phyloP scores from a whole-genome alignment of 2,797 vertebrate species.

The Rhabdophis nuchalis region DNA sequence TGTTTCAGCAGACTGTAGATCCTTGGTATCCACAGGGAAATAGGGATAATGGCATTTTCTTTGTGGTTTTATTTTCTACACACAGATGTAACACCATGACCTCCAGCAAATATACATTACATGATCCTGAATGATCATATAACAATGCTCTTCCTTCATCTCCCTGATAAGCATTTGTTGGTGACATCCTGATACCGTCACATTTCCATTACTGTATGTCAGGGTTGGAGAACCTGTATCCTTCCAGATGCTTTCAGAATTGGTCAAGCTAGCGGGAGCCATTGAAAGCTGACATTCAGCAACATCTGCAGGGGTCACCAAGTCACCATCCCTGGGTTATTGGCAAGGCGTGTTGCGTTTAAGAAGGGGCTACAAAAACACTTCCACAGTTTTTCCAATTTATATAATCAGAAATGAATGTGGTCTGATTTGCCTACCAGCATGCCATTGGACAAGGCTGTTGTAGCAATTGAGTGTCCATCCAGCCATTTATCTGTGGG shows the following conservation, averaged over 20 bases:
- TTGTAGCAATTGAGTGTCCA: not conserved
- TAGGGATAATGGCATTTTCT: not conserved
- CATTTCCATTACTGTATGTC: not conserved
- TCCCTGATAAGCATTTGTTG: not conserved
- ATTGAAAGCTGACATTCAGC: not conserved
- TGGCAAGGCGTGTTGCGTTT: not conserved
- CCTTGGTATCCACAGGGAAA: not conserved
- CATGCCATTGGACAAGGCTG: not conserved
- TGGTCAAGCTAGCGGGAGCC: not conserved
- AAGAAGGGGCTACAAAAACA: not conserved
- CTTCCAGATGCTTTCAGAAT: not conserved
- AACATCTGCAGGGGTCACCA: not conserved
- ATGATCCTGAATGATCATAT: not conserved
- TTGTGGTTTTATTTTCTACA: not conserved
- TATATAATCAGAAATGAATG: not conserved
- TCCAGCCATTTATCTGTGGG: not conserved
- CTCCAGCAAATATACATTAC: not conserved
- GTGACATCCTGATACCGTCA: not conserved
- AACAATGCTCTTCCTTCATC: not conserved
- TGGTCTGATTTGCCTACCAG: not conserved
- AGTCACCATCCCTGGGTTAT: not conserved
- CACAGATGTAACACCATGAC: not conserved
- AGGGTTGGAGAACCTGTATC: not conserved
- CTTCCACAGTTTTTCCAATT: not conserved
- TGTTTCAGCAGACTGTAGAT: not conserved